Base-by-base conservation (phyloP, 2,113 vertebrate genomes). In the Gorsachius goisagi region DNA sequence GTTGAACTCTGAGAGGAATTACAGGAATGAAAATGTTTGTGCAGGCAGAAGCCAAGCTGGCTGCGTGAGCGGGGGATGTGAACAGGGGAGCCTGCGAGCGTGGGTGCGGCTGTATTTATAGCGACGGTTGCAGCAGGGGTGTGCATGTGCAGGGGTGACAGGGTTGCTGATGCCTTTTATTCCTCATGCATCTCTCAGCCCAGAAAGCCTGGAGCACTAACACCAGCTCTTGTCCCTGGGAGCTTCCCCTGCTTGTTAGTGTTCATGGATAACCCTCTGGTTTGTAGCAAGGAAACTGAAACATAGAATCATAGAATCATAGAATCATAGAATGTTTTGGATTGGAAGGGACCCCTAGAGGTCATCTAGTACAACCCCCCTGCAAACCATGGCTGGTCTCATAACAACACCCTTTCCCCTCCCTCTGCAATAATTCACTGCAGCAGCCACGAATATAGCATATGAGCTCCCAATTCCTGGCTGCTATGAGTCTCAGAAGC, bases 1-100 rank as follows among this genome's bases (percentile, higher is more conserved):
- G 0, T 12, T 92, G 83, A 95, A 89, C 90, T 76, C 64, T 16
- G 0, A 10, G 62, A 93, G 79, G 89, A 96, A 95, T 97, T 87
- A 85, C 63, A 95, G 85, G 92, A 97, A 95, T 92, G 90, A 89
- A 80, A 94, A 92, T 95, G 94, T 91, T 95, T 95, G 93, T 69
- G 67, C 91, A 96, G 96, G 91, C 88, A 95, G 96, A 88, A 95
- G 96, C 89, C 83, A 90, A 60, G 92, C 89, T 88, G 96, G 82
- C 81, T 93, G 96, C 62, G 62, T 58, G 24, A 72, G 85, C 6
- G 0, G 49, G 37, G 71, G 88, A 45, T 49, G 90, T 6, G 90
- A 93, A 8, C 2, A 5, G 5, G 33, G 80, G 76, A 91, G 84
- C 76, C 73, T 72, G 86, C 3, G 1, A 62, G 94, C 50, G 77